Evolutionary conservation across 1,140 invertebrate species (phyloP).

Genomic region (Diachasmimorpha longicaudata): DNA sequence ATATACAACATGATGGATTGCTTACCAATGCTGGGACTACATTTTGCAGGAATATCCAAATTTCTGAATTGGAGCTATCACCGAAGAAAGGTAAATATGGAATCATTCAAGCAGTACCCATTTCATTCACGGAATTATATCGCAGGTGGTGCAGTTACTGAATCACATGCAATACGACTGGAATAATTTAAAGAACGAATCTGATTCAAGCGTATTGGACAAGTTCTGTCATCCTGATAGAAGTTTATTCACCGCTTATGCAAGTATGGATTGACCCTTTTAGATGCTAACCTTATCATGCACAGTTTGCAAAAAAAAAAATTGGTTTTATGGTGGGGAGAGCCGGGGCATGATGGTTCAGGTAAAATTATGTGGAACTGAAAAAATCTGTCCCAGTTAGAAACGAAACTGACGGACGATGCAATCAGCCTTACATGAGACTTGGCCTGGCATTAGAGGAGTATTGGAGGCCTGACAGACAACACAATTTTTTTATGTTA

Average conservation of each 20-base stretch:
- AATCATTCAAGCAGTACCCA: background rate
- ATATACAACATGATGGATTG: conserved; percentile 8
- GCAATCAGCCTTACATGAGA: too few species aligned
- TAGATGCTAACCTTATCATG: too few species aligned
- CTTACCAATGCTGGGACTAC: conserved; percentile 5
- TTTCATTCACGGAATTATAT: background rate
- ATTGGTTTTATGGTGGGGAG: too few species aligned
- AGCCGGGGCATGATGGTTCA: too few species aligned
- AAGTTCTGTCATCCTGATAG: background rate
- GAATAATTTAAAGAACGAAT: background rate
- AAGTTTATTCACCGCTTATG: background rate
- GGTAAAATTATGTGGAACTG: too few species aligned
- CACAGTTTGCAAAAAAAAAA: too few species aligned
- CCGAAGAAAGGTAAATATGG: background rate
- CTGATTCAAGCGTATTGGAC: background rate
- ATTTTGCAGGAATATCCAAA: background rate
- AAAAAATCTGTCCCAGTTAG: too few species aligned
- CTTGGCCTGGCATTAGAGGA: too few species aligned
- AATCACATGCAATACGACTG: background rate
- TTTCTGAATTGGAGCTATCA: conserved; percentile 10
- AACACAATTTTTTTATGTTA: too few species aligned
- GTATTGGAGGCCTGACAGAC: too few species aligned
- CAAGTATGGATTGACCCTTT: conserved; percentile 5
- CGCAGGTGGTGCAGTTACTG: background rate
- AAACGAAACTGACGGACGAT: too few species aligned